These are phyloP conservation scores for Apus apus DNA, from an alignment of 2,113 vertebrate species.

Conservation along the genomic window DNA sequence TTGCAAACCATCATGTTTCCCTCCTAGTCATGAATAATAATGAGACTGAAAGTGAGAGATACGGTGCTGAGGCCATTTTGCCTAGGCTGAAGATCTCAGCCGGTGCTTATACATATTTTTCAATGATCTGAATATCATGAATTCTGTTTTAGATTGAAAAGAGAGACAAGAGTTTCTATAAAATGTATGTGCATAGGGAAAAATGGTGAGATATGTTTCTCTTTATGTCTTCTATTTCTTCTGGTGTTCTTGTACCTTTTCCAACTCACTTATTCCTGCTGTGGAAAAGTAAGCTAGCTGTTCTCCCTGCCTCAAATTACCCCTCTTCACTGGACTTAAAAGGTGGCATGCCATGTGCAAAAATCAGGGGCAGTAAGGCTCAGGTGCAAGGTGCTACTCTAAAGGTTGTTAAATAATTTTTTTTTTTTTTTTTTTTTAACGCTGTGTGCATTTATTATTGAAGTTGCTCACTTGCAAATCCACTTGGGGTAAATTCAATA, in stretches of 20 bases:
- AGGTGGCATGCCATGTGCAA: background rate
- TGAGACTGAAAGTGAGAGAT: slow-evolving; percentile 53
- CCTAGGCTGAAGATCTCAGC: slow-evolving; percentile 54
- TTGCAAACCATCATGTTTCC: slow-evolving; percentile 62
- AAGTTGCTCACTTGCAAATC: background rate
- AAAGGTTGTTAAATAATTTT: background rate
- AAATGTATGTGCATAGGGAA: slow-evolving; percentile 26
- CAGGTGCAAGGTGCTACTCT: background rate
- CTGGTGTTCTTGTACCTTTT: slow-evolving; percentile 19
- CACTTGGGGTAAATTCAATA: background rate
- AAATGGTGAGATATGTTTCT: slow-evolving; percentile 1
- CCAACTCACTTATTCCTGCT: slow-evolving; percentile 52
- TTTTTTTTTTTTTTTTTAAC: background rate
- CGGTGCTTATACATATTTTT: slow-evolving; percentile 44
- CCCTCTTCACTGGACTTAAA: slow-evolving; percentile 8
- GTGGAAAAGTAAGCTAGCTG: background rate
- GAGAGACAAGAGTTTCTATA: slow-evolving; percentile 43
- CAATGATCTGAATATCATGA: slow-evolving; percentile 65
- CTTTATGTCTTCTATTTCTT: slow-evolving; percentile 28
- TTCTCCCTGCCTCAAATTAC: slow-evolving; percentile 4
- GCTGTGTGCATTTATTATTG: background rate
- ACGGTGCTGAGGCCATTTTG: slow-evolving; percentile 58
- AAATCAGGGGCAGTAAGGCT: background rate
- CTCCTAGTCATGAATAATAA: slow-evolving; percentile 68
- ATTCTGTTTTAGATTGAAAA: slow-evolving; percentile 48